Evolutionary conservation across 1,140 invertebrate species (phyloP).

Genomic region (Drosophila kurseongensis): DNA sequence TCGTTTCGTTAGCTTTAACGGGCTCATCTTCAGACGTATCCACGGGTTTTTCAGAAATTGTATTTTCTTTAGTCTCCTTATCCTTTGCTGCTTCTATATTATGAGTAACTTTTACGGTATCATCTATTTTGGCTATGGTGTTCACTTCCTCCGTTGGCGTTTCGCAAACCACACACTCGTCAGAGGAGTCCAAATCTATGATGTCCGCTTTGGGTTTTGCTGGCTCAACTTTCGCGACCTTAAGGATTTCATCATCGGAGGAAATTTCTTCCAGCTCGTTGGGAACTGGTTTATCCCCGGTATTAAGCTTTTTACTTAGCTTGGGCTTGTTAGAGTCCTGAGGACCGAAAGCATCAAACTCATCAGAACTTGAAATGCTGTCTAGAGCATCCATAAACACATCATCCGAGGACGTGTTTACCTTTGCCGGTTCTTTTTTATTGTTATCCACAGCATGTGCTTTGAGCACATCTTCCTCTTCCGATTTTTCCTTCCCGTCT

Average conservation of each 20-base stretch:
- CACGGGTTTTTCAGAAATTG: neutral
- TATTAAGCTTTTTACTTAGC: neutral
- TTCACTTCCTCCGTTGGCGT: neutral
- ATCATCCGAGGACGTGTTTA: conserved; percentile 35
- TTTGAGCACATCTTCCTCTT: neutral
- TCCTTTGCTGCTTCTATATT: neutral
- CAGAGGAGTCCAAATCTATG: conserved; percentile 50
- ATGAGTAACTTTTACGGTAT: neutral
- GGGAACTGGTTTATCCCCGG: neutral
- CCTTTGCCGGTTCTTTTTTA: neutral
- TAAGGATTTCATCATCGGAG: conserved; percentile 38
- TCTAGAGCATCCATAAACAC: conserved; percentile 61
- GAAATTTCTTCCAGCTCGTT: conserved; percentile 52
- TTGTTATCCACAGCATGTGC: neutral
- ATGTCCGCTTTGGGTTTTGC: conserved; percentile 9
- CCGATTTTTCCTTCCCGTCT: neutral
- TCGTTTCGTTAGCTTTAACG: neutral
- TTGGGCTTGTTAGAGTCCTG: conserved; percentile 6
- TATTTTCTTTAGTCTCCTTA: neutral
- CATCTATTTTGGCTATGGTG: neutral
- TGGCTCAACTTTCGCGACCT: neutral
- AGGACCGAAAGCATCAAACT: conserved; percentile 30
- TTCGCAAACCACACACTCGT: conserved; percentile 22
- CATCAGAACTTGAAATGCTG: conserved; percentile 57
- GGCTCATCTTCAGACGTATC: neutral